Conservation (phyloP, 2,888 invertebrate species). For the Coenonympha glycerion region DNA sequence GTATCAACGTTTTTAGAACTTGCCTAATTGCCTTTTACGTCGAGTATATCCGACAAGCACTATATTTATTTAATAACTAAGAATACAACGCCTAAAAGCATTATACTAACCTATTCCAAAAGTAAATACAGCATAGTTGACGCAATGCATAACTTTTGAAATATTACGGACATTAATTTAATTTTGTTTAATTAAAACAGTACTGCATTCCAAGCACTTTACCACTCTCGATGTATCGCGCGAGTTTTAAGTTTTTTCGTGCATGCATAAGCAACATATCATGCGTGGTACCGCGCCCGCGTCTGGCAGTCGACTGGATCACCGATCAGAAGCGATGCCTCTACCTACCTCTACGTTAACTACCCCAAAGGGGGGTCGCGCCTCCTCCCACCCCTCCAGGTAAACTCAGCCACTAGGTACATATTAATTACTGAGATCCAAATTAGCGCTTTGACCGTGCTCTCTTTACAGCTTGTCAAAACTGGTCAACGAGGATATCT, state of each 20-base stretch:
- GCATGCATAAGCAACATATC: conserved; percentile 35
- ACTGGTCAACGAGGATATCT: conserved; percentile 41
- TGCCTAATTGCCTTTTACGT: too few relatives aligned
- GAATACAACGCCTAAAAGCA: too few relatives aligned
- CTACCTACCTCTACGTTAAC: conserved; percentile 23
- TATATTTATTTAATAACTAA: too few relatives aligned
- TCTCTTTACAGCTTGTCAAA: conserved; percentile 51
- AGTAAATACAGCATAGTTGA: background rate
- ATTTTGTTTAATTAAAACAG: background rate
- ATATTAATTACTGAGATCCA: conserved; percentile 65
- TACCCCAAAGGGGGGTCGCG: conserved; percentile 25
- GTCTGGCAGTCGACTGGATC: conserved; percentile 52
- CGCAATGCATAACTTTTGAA: background rate
- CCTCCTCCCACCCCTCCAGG: conserved; percentile 37
- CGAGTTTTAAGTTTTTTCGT: conserved; percentile 36
- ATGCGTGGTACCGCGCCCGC: conserved; percentile 36
- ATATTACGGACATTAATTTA: background rate
- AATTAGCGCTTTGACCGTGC: conserved; percentile 54
- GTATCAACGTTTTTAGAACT: too few relatives aligned
- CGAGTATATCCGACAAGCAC: too few relatives aligned
- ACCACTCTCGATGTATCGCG: conserved; percentile 17
- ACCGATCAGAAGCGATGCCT: conserved; percentile 34
- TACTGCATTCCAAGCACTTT: conserved; percentile 22
- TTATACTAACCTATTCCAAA: conserved; percentile 14
- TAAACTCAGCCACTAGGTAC: conserved; percentile 38